Conservation (phyloP, 2,113 vertebrate genomes). For the Cromileptes altivelis region DNA sequence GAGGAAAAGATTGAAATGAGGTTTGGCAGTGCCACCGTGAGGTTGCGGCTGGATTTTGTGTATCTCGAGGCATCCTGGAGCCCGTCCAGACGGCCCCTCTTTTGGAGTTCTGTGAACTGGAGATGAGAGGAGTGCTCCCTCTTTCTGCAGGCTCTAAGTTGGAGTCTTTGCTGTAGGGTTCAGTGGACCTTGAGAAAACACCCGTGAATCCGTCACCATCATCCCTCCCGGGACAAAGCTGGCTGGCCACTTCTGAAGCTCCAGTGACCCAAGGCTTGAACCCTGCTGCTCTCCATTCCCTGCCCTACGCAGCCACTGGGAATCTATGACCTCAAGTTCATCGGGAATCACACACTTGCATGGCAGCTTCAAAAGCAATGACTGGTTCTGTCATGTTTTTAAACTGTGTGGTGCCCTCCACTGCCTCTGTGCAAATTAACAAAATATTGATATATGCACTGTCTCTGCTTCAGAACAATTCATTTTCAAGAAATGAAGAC, state of each 20-base stretch:
- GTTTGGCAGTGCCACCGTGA: constrained; percentile 84
- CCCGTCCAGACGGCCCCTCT: constrained; percentile 72
- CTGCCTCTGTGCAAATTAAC: constrained; percentile 38
- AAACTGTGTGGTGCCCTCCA: constrained; percentile 61
- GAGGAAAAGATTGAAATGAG: constrained; percentile 69
- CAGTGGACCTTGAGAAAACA: constrained; percentile 86
- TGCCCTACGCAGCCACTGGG: constrained; percentile 79
- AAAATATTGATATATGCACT: constrained; percentile 38
- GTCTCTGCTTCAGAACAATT: constrained; percentile 1
- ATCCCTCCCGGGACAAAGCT: constrained; percentile 80
- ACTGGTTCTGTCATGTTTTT: constrained; percentile 69
- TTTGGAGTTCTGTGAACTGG: constrained; percentile 80
- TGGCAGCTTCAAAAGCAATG: constrained; percentile 69
- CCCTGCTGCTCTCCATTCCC: constrained; percentile 81
- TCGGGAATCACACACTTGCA: constrained; percentile 77
- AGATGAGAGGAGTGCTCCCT: constrained; percentile 77
- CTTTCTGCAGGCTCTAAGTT: constrained; percentile 73
- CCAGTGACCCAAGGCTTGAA: constrained; percentile 82
- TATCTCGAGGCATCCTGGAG: constrained; percentile 76
- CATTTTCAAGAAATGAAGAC: neutral
- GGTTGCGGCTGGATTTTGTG: constrained; percentile 77
- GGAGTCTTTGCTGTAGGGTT: constrained; percentile 81
- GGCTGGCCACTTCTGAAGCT: constrained; percentile 82
- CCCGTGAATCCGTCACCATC: constrained; percentile 81
- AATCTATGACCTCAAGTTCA: constrained; percentile 80